Conservation (phyloP, 2,797 vertebrate genomes). For the Sebastes wilsoni region DNA sequence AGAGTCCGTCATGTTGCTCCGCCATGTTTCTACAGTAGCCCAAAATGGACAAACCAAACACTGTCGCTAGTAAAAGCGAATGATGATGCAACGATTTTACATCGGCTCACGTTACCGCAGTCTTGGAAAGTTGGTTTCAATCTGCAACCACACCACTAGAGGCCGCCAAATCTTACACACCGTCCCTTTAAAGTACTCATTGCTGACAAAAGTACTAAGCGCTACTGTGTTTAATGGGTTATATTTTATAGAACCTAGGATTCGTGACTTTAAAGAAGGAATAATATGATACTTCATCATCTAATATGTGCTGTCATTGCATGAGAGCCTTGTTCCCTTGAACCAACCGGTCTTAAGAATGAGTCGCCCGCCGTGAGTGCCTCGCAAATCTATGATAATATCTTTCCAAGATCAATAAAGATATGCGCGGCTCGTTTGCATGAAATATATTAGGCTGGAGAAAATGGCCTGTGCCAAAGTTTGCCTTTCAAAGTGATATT, state of each 20-base stretch:
- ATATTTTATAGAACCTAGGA: background rate
- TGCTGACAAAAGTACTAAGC: background rate
- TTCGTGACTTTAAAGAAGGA: background rate
- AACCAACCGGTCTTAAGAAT: slow-evolving; percentile 14
- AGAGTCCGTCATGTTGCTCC: too few relatives aligned
- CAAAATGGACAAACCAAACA: too few relatives aligned
- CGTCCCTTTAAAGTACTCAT: background rate
- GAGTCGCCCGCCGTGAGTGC: slow-evolving; percentile 7
- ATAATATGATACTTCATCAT: slow-evolving; percentile 6
- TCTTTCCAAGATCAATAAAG: slow-evolving; percentile 50
- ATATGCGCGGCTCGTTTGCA: slow-evolving; percentile 52
- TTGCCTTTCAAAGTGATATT: slow-evolving; percentile 50
- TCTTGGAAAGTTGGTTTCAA: too few relatives aligned
- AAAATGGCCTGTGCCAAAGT: slow-evolving; percentile 30
- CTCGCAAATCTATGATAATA: slow-evolving; percentile 56
- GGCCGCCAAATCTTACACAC: background rate
- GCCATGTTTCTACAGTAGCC: too few relatives aligned
- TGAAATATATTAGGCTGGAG: slow-evolving; percentile 48
- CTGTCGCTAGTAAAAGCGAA: too few relatives aligned
- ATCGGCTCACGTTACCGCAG: too few relatives aligned
- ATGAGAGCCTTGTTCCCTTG: slow-evolving; percentile 4
- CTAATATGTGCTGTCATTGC: background rate
- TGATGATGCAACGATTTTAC: accelerated
- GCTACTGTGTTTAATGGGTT: background rate
- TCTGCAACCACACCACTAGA: too few relatives aligned